Percentiles rank a stretch among this genome's conserved stretches.
phyloP scores from a whole-genome alignment of 2,797 vertebrate species.

The Cephalopachus bancanus region DNA sequence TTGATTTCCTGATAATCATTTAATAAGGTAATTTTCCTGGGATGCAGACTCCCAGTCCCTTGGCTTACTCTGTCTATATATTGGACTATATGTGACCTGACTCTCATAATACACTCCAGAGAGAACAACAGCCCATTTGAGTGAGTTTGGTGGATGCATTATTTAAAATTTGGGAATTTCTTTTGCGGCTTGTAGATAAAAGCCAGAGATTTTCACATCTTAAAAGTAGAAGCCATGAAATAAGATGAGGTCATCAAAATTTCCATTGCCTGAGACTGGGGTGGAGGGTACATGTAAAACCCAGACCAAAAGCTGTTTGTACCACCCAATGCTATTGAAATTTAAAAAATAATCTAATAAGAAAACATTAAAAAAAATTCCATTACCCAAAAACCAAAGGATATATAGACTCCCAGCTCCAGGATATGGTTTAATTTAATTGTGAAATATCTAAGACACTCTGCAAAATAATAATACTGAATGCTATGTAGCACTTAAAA shows the following conservation, averaged over 20 bases:
- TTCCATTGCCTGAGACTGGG: not conserved
- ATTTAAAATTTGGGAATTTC: not conserved
- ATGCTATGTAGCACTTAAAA: not conserved
- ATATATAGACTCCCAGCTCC: not conserved
- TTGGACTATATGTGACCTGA: not conserved
- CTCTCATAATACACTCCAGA: not conserved
- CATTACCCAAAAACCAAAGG: not conserved
- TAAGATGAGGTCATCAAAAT: not conserved
- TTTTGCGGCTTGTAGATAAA: not conserved
- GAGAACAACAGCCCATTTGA: not conserved
- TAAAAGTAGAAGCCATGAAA: not conserved
- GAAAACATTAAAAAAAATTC: not conserved
- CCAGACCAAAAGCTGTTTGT: too few species aligned
- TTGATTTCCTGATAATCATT: slow-evolving; percentile 67
- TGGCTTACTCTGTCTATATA: not conserved
- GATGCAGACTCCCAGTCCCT: not conserved
- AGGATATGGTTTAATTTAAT: not conserved
- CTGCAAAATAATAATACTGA: not conserved
- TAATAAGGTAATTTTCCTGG: slow-evolving; percentile 48
- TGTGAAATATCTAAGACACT: slow-evolving; percentile 28
- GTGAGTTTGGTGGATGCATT: not conserved
- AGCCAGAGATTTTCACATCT: slow-evolving; percentile 7
- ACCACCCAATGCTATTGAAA: too few species aligned
- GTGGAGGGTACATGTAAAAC: too few species aligned
- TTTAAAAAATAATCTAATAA: too few species aligned